Conservation (phyloP, 2,888 invertebrate species). For the Dinocampus coccinellae region DNA sequence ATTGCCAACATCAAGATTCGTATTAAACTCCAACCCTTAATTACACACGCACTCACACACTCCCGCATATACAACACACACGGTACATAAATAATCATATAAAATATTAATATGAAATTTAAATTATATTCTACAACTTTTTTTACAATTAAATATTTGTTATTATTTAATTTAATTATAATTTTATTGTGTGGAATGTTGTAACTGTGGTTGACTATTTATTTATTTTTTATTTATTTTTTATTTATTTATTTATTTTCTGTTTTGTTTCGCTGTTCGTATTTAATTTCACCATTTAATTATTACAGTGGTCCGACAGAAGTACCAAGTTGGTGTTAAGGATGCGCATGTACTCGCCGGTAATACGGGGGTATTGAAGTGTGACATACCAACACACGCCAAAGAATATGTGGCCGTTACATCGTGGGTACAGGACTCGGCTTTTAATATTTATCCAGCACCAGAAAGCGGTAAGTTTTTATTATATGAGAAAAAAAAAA, state of each 20-base stretch:
- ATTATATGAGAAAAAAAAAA: neutral
- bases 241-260: too few relatives aligned
- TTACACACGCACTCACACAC: neutral
- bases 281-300: neutral
- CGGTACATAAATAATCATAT: too few relatives aligned
- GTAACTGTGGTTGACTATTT: too few relatives aligned
- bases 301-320: slow-evolving; percentile 83
- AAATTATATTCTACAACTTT: neutral
- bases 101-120: too few relatives aligned
- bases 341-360: slow-evolving; percentile 93
- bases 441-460: slow-evolving; percentile 83
- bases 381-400: slow-evolving; percentile 90
- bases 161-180: neutral
- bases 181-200: neutral
- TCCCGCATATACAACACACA: too few relatives aligned
- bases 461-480: slow-evolving; percentile 75
- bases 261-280: neutral
- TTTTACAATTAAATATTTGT: neutral
- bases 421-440: slow-evolving; percentile 90
- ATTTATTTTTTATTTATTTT: too few relatives aligned
- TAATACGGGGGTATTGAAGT: slow-evolving; percentile 90
- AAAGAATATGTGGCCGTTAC: slow-evolving; percentile 89
- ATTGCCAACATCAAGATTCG: slow-evolving; percentile 26
- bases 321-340: slow-evolving; percentile 90
- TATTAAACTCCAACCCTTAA: neutral